Conservation (phyloP, 2,113 vertebrate genomes). For the Axis porcinus region DNA sequence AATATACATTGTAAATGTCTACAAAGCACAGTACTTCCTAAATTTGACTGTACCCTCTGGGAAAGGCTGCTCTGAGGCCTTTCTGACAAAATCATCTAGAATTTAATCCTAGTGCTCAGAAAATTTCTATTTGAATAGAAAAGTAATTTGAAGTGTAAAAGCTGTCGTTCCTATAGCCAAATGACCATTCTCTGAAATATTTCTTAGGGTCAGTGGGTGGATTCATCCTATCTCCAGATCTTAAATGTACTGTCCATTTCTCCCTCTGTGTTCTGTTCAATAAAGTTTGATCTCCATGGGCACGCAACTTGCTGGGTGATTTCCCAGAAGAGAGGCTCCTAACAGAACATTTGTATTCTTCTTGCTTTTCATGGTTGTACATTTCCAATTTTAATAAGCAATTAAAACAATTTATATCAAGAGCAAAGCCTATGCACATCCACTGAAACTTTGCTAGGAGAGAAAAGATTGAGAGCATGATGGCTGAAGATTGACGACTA, state of each 20-base stretch:
- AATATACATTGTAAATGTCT: not conserved
- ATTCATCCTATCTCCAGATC: not conserved
- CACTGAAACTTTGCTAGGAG: not conserved
- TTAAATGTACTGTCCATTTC: not conserved
- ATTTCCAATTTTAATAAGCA: slow-evolving; percentile 42
- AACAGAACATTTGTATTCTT: slow-evolving; percentile 15
- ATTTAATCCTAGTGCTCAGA: not conserved
- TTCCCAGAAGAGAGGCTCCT: not conserved
- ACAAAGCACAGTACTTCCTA: not conserved
- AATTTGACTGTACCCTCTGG: not conserved
- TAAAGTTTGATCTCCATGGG: not conserved
- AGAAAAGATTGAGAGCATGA: not conserved
- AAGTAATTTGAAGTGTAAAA: not conserved
- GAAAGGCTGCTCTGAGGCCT: not conserved
- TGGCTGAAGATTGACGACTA: not conserved
- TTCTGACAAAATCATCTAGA: not conserved
- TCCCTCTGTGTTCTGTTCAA: not conserved
- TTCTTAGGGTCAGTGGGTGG: not conserved
- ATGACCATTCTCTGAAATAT: not conserved
- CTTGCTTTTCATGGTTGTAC: not conserved
- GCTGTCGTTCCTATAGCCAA: not conserved
- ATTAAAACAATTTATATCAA: slow-evolving; percentile 51
- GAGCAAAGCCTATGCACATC: not conserved
- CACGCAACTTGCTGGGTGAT: not conserved
- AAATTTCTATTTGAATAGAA: not conserved